phyloP scores from a whole-genome alignment of 2,113 vertebrate species.

The Ctenomys sociabilis region DNA sequence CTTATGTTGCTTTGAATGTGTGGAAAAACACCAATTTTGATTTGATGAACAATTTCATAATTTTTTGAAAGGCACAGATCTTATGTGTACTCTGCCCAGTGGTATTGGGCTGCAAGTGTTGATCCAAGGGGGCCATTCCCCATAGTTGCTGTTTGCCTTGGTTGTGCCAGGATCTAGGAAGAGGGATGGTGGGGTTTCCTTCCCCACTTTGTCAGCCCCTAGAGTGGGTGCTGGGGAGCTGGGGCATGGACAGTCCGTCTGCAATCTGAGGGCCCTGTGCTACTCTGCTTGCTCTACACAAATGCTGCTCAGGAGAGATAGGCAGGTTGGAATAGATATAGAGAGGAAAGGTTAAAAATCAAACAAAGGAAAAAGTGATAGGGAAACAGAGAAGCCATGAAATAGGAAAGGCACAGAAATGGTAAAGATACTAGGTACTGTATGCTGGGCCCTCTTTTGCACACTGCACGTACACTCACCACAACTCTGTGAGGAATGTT shows the following conservation, averaged over 20 bases:
- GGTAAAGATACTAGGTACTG: background rate
- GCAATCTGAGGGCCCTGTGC: background rate
- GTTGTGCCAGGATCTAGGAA: no score
- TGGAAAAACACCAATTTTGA: background rate
- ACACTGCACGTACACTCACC: fast-evolving
- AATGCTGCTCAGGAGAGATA: background rate
- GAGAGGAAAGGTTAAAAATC: background rate
- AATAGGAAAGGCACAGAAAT: background rate
- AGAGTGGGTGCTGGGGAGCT: no score
- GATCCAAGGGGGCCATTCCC: no score
- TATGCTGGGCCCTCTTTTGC: background rate
- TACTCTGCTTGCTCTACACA: background rate
- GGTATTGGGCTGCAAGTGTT: no score
- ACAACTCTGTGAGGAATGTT: background rate
- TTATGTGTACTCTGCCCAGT: no score
- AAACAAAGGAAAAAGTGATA: background rate
- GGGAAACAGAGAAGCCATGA: background rate
- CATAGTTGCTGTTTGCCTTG: no score
- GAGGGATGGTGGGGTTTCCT: no score
- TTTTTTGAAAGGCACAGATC: background rate
- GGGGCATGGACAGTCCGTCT: no score
- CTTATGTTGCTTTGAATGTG: background rate
- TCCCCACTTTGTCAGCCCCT: no score
- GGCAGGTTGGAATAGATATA: background rate
- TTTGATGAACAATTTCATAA: background rate